Evolutionary conservation across 2,797 vertebrate species (phyloP).

Genomic region (Sciurus vulgaris): DNA sequence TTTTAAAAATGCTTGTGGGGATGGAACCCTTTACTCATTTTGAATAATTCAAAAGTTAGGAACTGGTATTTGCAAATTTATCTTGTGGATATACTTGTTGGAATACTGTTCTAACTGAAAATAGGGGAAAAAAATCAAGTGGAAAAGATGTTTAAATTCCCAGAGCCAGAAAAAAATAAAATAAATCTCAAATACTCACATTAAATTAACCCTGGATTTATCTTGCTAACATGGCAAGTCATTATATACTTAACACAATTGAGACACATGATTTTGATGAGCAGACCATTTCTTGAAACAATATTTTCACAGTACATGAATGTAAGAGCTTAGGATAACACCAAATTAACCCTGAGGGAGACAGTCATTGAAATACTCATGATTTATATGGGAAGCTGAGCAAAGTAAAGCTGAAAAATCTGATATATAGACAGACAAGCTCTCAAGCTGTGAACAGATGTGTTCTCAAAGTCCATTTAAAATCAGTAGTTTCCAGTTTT

Average conservation of each 20-base stretch:
- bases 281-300: slow-evolving; percentile 77
- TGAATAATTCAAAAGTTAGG: slow-evolving; percentile 61
- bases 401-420: slow-evolving; percentile 55
- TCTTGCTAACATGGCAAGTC: slow-evolving; percentile 73
- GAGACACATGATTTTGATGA: slow-evolving; percentile 69
- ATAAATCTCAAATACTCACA: slow-evolving; percentile 74
- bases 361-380: slow-evolving; percentile 45
- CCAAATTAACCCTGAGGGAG: slow-evolving; percentile 73
- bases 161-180: slow-evolving; percentile 81
- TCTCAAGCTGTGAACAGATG: slow-evolving; percentile 25
- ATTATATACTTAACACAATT: slow-evolving; percentile 80
- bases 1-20: not conserved
- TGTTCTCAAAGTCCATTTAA: slow-evolving; percentile 51
- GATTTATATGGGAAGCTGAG: slow-evolving; percentile 29
- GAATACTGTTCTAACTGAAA: slow-evolving; percentile 64
- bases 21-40: slow-evolving; percentile 17
- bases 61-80: slow-evolving; percentile 52
- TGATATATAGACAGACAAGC: not conserved
- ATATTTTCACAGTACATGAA: slow-evolving; percentile 79
- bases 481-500: slow-evolving; percentile 48
- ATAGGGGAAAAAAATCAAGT: slow-evolving; percentile 57
- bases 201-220: slow-evolving; percentile 78
- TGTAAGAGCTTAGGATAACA: slow-evolving; percentile 73
- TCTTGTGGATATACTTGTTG: slow-evolving; percentile 3
- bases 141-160: slow-evolving; percentile 60